These are phyloP conservation scores for Calliphora vicina DNA, from an alignment of 1,140 invertebrate species.

Conservation along the genomic window DNA sequence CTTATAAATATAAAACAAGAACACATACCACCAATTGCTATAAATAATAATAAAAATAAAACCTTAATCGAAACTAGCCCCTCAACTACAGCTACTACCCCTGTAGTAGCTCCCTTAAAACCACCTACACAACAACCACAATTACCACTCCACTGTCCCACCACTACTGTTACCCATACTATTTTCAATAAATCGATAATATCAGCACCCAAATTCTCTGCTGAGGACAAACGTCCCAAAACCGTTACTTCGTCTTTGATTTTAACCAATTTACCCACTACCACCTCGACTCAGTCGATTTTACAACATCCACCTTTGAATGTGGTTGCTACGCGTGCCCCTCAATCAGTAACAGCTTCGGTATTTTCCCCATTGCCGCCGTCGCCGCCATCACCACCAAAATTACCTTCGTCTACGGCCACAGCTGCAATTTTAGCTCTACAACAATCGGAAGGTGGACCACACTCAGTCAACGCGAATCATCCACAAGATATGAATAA, in stretches of 20 bases:
- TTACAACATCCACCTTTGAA: constrained; percentile 35
- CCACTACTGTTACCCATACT: constrained; percentile 17
- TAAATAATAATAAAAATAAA: constrained; percentile 34
- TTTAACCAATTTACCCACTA: constrained; percentile 39
- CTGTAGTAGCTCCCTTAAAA: constrained; percentile 8
- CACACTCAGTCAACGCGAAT: constrained; percentile 36
- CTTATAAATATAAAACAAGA: constrained; percentile 29
- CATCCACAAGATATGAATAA: constrained; percentile 83
- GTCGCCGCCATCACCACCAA: too few relatives aligned
- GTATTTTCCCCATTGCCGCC: constrained; percentile 45
- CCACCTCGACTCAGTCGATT: constrained; percentile 38
- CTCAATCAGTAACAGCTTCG: constrained; percentile 42
- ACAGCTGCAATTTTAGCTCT: constrained; percentile 38
- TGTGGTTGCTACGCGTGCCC: constrained; percentile 28
- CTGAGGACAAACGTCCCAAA: constrained; percentile 56
- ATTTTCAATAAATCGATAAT: not conserved
- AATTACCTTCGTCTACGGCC: constrained; percentile 36
- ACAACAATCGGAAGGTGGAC: constrained; percentile 37
- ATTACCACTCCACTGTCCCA: not conserved
- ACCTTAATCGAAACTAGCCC: not conserved
- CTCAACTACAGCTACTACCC: not conserved
- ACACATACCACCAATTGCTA: constrained; percentile 20
- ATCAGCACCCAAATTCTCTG: constrained; percentile 27
- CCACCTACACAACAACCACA: constrained; percentile 18
- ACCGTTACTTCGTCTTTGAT: constrained; percentile 59